Conservation (phyloP, 2,888 invertebrate species). For the Meteorus cinctellus region DNA sequence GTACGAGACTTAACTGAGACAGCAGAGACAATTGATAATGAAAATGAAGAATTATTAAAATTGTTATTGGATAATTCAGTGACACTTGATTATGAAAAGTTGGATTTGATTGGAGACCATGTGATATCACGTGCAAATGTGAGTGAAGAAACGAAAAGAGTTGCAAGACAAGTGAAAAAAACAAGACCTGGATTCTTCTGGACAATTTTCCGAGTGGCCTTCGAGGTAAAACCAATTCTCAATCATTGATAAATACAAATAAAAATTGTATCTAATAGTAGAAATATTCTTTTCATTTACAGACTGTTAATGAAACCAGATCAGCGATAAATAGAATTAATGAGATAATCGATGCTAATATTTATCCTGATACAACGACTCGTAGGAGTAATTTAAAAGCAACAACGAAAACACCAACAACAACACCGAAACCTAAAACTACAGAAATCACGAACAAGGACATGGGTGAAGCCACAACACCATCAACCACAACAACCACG, state of each 20-base stretch:
- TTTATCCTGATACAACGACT: conserved; percentile 56
- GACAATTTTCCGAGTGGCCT: conserved; percentile 67
- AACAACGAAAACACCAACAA: conserved; percentile 35
- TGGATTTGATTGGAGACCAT: conserved; percentile 56
- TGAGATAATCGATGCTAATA: conserved; percentile 63
- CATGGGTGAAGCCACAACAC: conserved; percentile 50
- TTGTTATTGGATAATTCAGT: conserved; percentile 40
- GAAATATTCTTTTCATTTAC: conserved; percentile 53
- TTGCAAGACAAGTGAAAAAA: conserved; percentile 63
- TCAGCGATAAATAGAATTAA: conserved; percentile 73
- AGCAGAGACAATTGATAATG: conserved; percentile 3
- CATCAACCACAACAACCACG: conserved; percentile 67
- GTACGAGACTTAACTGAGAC: too few species aligned
- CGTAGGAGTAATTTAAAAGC: conserved; percentile 35
- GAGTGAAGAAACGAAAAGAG: conserved; percentile 64
- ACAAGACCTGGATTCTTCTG: conserved; percentile 69
- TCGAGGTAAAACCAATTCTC: conserved; percentile 62
- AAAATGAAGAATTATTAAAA: conserved; percentile 37
- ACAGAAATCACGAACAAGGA: conserved; percentile 55
- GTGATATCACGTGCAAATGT: conserved; percentile 57
- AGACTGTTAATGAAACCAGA: conserved; percentile 75
- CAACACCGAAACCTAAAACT: conserved; percentile 46
- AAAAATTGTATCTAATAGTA: background rate
- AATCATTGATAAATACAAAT: background rate
- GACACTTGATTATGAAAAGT: conserved; percentile 49